Percentiles rank a stretch among this genome's conserved stretches.
phyloP scores from a whole-genome alignment of 2,113 vertebrate genomes.

The Nerophis ophidion region DNA sequence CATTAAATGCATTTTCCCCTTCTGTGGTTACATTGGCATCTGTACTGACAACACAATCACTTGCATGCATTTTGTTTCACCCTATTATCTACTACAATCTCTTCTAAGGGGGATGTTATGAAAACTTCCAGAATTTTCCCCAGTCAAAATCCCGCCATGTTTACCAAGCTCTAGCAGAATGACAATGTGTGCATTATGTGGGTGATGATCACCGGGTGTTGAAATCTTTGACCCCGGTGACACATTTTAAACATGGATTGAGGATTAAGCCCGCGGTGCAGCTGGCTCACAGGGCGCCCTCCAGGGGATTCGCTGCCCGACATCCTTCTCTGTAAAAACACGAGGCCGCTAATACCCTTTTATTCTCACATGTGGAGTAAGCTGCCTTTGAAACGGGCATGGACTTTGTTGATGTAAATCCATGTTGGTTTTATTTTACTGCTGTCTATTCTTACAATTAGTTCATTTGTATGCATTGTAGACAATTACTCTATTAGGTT shows the following conservation, averaged over 20 bases:
- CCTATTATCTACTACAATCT: too few relatives aligned
- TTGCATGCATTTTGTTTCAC: too few relatives aligned
- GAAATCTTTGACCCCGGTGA: constrained; percentile 61
- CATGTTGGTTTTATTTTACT: neutral
- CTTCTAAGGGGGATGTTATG: too few relatives aligned
- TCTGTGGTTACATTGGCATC: too few relatives aligned
- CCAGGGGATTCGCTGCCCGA: constrained; percentile 30
- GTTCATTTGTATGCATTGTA: too few relatives aligned
- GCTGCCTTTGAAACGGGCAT: neutral
- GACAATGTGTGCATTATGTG: constrained; percentile 41
- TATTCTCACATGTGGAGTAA: neutral
- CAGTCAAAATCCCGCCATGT: neutral
- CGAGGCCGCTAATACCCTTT: constrained; percentile 10
- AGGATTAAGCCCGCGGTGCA: constrained; percentile 53
- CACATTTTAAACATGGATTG: constrained; percentile 58
- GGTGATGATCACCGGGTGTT: constrained; percentile 44
- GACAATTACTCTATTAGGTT: too few relatives aligned
- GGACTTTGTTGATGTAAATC: constrained; percentile 1
- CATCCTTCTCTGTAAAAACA: constrained; percentile 24
- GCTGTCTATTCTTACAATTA: too few relatives aligned
- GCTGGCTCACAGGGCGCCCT: constrained; percentile 46
- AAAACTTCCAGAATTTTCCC: too few relatives aligned
- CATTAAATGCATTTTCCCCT: constrained; percentile 5
- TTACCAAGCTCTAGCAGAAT: constrained; percentile 12
- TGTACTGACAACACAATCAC: neutral